Conservation (phyloP, 2,797 vertebrate genomes). For the Arrhamphus sclerolepis region DNA sequence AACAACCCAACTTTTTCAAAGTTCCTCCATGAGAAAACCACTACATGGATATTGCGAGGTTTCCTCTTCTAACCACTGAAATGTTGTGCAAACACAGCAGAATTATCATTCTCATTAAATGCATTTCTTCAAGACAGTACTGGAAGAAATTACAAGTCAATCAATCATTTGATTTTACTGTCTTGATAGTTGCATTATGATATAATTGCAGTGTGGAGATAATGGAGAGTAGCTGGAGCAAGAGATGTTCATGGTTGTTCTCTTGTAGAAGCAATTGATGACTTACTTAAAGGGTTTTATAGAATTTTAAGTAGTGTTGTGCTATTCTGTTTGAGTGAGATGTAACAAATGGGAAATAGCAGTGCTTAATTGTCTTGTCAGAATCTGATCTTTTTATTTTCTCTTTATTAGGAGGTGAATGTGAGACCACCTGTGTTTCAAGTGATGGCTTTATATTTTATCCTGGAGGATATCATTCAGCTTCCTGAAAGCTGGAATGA, state of each 20-base stretch:
- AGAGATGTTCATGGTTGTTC: too few relatives aligned
- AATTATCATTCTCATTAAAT: too few relatives aligned
- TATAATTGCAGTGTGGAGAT: too few relatives aligned
- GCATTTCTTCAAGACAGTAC: too few relatives aligned
- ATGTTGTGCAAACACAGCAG: too few relatives aligned
- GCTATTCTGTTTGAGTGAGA: conserved; percentile 3
- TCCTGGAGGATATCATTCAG: conserved; percentile 41
- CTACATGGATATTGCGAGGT: too few relatives aligned
- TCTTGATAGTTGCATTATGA: not conserved
- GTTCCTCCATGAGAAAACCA: too few relatives aligned
- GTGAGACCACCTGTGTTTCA: conserved; percentile 38
- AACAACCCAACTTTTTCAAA: too few relatives aligned
- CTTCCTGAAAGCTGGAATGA: conserved; percentile 20
- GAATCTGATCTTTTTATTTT: conserved; percentile 37
- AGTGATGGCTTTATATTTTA: conserved; percentile 34
- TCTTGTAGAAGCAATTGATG: not conserved
- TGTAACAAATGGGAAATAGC: conserved; percentile 10
- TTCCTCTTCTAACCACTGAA: too few relatives aligned
- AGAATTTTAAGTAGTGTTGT: conserved; percentile 1
- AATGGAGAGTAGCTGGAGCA: not conserved
- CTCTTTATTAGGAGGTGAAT: conserved; percentile 36
- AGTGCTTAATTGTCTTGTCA: conserved; percentile 45
- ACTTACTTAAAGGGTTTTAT: not conserved
- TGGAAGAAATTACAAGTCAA: not conserved
- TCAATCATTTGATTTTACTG: not conserved